Evolutionary conservation across 2,113 vertebrate genomes (phyloP).

Genomic region (Platanista minor): DNA sequence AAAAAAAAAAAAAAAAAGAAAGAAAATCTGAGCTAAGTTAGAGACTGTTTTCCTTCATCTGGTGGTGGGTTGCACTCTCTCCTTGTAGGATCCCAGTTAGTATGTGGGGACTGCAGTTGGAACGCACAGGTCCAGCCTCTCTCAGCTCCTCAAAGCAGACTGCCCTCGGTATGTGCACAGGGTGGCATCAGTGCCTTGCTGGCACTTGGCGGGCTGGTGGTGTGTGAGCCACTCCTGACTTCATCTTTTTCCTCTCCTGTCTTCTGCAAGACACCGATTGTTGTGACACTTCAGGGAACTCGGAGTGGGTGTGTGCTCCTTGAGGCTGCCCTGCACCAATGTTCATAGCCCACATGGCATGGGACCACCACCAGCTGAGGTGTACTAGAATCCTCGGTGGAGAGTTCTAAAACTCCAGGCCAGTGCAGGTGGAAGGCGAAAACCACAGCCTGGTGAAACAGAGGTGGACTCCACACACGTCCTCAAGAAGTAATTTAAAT

Average conservation of each 20-base stretch:
- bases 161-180: too few species aligned
- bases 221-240: accelerated
- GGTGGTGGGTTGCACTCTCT: not conserved
- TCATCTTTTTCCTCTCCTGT: not conserved
- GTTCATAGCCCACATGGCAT: not conserved
- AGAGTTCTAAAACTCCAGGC: not conserved
- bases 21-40: not conserved
- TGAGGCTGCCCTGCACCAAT: not conserved
- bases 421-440: not conserved
- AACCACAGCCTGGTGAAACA: not conserved
- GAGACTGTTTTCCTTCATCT: not conserved
- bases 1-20: too few species aligned
- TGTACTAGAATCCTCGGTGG: not conserved
- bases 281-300: not conserved
- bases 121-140: not conserved
- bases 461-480: accelerated
- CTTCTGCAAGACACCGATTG: not conserved
- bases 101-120: not conserved
- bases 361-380: accelerated
- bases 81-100: not conserved
- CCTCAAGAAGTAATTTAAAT: not conserved
- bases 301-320: not conserved
- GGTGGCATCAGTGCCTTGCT: not conserved
- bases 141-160: not conserved
- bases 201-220: accelerated